Percentiles rank a stretch among this genome's conserved stretches.
Conservation (phyloP, 2,888 invertebrate genomes). For the Leptura quadrifasciata region DNA sequence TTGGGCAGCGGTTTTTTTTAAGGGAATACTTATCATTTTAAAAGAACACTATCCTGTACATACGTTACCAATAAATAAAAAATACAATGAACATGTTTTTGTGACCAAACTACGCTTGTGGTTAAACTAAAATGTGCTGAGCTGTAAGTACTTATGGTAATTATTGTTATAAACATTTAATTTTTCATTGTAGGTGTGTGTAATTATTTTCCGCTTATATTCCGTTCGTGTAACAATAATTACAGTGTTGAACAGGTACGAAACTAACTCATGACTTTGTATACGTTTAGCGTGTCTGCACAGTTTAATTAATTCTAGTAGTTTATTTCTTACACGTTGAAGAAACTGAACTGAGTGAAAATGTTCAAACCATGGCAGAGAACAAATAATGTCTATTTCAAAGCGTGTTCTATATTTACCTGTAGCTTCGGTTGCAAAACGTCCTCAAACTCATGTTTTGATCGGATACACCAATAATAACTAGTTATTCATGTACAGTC, state of each 20-base stretch:
- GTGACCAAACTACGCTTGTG: too few relatives aligned
- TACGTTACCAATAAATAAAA: too few relatives aligned
- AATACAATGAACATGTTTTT: too few relatives aligned
- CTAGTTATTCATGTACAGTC: too few relatives aligned
- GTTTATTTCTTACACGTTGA: background rate
- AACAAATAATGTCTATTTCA: constrained; percentile 28
- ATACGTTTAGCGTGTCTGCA: background rate
- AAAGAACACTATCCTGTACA: too few relatives aligned
- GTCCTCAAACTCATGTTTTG: constrained; percentile 2
- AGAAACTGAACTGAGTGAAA: constrained; percentile 11
- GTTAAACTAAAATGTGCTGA: too few relatives aligned
- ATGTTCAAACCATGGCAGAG: constrained; percentile 12
- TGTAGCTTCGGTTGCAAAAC: constrained; percentile 20
- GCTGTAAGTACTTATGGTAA: too few relatives aligned
- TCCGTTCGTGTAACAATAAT: background rate
- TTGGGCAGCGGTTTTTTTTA: too few relatives aligned
- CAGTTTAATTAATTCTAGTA: background rate
- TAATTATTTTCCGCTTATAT: background rate
- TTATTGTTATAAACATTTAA: too few relatives aligned
- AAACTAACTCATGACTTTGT: background rate
- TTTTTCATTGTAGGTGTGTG: too few relatives aligned
- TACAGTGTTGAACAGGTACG: background rate
- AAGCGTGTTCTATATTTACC: constrained; percentile 26
- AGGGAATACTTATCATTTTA: too few relatives aligned
- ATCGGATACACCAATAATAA: background rate